Conservation (phyloP, 2,113 vertebrate species). For the Neolamprologus longior region DNA sequence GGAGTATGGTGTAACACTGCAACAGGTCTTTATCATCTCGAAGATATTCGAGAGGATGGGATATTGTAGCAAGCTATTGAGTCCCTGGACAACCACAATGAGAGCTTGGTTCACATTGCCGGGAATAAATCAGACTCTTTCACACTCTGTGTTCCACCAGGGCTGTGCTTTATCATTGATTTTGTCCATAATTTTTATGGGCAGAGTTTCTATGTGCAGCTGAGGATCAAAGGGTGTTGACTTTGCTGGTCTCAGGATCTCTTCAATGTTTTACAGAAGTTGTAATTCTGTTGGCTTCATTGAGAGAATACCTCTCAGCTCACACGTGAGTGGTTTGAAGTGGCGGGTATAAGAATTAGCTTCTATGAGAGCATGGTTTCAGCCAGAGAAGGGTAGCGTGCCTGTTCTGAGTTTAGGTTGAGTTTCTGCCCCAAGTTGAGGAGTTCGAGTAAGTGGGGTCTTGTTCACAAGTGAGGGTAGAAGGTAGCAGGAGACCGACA, state of each 20-base stretch:
- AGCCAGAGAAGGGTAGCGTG: neutral
- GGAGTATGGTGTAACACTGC: neutral
- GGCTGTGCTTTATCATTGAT: neutral
- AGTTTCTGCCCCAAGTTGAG: neutral
- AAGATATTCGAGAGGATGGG: neutral
- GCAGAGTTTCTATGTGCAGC: neutral
- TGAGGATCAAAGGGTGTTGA: neutral
- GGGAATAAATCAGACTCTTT: neutral
- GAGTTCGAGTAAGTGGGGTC: accelerated
- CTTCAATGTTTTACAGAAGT: neutral
- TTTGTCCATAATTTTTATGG: neutral
- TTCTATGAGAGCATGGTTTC: neutral
- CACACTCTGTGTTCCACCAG: neutral
- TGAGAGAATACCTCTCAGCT: neutral
- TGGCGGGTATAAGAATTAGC: neutral
- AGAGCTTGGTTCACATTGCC: neutral
- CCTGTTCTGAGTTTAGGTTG: neutral
- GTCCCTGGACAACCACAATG: neutral
- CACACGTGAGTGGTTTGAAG: neutral
- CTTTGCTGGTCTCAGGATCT: neutral
- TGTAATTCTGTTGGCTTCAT: neutral
- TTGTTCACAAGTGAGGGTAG: neutral
- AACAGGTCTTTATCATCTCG: neutral
- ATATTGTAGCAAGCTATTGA: neutral
- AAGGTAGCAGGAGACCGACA: neutral